Conservation (phyloP, 1,140 invertebrate genomes). For the Schlechtendalia chinensis region DNA sequence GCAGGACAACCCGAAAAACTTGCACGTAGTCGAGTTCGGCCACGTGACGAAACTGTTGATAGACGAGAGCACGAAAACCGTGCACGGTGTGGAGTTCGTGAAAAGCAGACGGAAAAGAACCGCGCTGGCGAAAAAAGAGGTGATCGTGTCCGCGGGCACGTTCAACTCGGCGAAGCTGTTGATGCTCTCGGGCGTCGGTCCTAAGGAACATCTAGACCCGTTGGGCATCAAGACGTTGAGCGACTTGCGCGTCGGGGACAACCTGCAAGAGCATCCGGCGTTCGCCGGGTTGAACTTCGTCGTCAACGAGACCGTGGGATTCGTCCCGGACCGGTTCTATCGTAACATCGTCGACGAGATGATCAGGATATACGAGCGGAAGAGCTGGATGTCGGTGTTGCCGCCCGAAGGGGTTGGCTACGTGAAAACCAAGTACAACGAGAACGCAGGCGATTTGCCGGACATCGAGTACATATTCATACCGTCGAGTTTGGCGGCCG, state of each 20-base stretch:
- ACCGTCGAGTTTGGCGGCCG: slow-evolving; percentile 45
- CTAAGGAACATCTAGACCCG: slow-evolving; percentile 59
- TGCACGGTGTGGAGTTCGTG: slow-evolving; percentile 66
- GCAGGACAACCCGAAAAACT: slow-evolving; percentile 61
- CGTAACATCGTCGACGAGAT: slow-evolving; percentile 53
- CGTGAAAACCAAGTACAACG: too few species aligned
- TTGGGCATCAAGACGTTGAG: slow-evolving; percentile 61
- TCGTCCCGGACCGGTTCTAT: slow-evolving; percentile 56
- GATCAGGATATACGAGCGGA: background rate
- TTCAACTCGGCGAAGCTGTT: slow-evolving; percentile 65
- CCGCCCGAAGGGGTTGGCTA: too few species aligned
- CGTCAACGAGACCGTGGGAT: slow-evolving; percentile 59
- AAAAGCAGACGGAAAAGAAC: slow-evolving; percentile 55
- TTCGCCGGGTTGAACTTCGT: slow-evolving; percentile 67
- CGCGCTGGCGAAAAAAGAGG: slow-evolving; percentile 61
- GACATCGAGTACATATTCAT: slow-evolving; percentile 9
- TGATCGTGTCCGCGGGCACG: slow-evolving; percentile 63
- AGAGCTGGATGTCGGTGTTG: background rate
- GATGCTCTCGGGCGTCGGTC: slow-evolving; percentile 70
- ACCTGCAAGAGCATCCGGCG: slow-evolving; percentile 76
- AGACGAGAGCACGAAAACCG: slow-evolving; percentile 63
- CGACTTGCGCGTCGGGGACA: slow-evolving; percentile 74
- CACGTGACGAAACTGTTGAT: slow-evolving; percentile 70
- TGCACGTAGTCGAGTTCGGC: slow-evolving; percentile 63
- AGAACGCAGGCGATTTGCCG: too few species aligned